Conservation (phyloP, 2,888 invertebrate species). For the Lottia gigantea region DNA sequence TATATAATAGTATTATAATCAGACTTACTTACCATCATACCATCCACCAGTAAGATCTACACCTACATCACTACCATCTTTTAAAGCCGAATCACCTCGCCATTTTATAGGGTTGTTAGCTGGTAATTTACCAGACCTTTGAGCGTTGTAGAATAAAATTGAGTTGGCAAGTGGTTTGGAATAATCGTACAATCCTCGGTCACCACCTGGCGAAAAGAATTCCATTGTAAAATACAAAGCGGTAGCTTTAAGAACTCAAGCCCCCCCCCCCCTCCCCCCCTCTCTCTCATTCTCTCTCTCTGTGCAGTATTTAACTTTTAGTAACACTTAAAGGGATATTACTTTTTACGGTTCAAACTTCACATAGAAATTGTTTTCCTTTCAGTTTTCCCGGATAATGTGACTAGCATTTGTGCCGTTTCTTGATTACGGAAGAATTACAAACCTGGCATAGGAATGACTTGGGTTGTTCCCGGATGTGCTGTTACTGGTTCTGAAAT, state of each 20-base stretch:
- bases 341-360: no score
- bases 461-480: neutral
- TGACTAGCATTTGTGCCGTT: no score
- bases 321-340: no score
- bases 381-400: no score
- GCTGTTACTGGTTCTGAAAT: neutral
- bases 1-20: neutral
- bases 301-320: no score
- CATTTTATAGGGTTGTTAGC: slow-evolving; percentile 49
- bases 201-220: slow-evolving; percentile 9
- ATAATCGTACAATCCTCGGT: slow-evolving; percentile 36
- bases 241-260: no score
- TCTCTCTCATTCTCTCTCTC: no score
- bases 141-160: slow-evolving; percentile 55
- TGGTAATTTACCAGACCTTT: slow-evolving; percentile 53
- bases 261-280: no score
- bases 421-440: neutral
- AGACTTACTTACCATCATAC: slow-evolving; percentile 30
- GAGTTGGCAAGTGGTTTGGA: slow-evolving; percentile 46
- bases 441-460: neutral
- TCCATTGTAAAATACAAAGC: no score
- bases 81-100: slow-evolving; percentile 46
- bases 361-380: no score
- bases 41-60: slow-evolving; percentile 54
- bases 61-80: slow-evolving; percentile 42